Evolutionary conservation across 2,113 vertebrate species (phyloP), one percentile per base, ranked within the genome.

Genomic region (Seriola rivoliana): DNA sequence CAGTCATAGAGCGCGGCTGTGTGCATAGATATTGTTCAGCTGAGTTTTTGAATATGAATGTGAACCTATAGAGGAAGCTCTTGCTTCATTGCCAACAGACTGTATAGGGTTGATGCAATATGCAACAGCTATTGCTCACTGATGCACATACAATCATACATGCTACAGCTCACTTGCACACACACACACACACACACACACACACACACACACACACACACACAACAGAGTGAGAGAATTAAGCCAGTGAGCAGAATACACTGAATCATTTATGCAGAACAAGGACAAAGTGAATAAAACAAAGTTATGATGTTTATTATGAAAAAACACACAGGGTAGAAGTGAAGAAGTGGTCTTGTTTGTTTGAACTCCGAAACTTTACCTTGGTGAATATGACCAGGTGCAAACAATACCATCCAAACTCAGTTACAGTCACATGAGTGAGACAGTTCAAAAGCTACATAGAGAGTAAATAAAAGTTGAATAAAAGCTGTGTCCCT

Each of bases 1-100:
- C 60, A 19, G 68, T 50, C 65, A 62, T 68, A 60, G 29, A 71
- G 40, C 13, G 4, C 17, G 4, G 40, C 44, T 13, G 23, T 9
- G 1, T 40, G 21, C 50, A 23, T 10, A 25, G 17, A 73, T 66
- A 13, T 14, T 19, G 58, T 55, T 69, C 42, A 44, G 52, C 55
- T 21, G 17, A 1, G 4, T 42, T 85, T 32, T 44, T 84, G 70
- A 50, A 82, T 71, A 68, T 85, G 46, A 78, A 78, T 16, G 60
- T n/a, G 69, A 79, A 48, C 25, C 46, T 62, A 57, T 44, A 50
- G 29, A 44, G 63, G 50, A 63, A 69, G 59, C 13, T 21, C 19
- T 14, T 4, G 13, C 21, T 57, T 79, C 29, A 57, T 19, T 66
- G 64, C 65, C 58, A 68, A 34, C 68, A 57, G 25, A 48, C 46